These are phyloP conservation scores for Philereme transversata DNA, from an alignment of 2,888 invertebrate genomes.

Conservation along the genomic window DNA sequence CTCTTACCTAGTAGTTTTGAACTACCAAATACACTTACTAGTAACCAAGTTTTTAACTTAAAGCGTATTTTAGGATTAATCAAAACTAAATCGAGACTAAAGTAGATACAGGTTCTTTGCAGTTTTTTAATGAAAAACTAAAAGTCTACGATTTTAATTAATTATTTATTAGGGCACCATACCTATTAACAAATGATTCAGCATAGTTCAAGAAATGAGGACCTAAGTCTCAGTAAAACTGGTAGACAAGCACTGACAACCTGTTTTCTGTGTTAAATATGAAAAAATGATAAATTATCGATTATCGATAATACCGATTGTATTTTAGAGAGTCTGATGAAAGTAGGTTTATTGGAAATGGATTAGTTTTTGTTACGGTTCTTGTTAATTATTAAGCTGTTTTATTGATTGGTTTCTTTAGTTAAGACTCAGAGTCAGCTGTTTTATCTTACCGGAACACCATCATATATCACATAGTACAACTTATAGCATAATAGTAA, in stretches of 20 bases:
- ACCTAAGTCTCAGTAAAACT: neutral
- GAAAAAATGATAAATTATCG: conserved; percentile 45
- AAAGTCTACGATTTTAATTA: too few relatives aligned
- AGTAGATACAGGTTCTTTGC: too few relatives aligned
- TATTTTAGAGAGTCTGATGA: conserved; percentile 36
- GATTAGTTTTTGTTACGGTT: conserved; percentile 33
- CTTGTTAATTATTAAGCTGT: conserved; percentile 27
- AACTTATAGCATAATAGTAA: too few relatives aligned
- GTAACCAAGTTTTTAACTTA: too few relatives aligned
- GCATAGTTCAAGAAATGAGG: neutral
- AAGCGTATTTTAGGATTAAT: too few relatives aligned
- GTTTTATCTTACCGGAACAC: neutral
- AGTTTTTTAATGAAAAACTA: too few relatives aligned
- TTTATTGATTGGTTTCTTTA: conserved; percentile 30
- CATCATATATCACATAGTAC: conserved; percentile 11
- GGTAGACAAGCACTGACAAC: neutral
- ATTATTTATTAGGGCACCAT: too few relatives aligned
- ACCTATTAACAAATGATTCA: too few relatives aligned
- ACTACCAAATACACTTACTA: too few relatives aligned
- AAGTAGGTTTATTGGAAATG: conserved; percentile 31
- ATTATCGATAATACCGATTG: conserved; percentile 39
- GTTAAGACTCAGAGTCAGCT: conserved; percentile 5
- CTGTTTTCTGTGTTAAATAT: conserved; percentile 12
- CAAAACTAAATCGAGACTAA: too few relatives aligned
- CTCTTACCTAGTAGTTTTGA: too few relatives aligned